Conservation (phyloP, 2,113 vertebrate genomes). For the Scytalopus superciliaris region DNA sequence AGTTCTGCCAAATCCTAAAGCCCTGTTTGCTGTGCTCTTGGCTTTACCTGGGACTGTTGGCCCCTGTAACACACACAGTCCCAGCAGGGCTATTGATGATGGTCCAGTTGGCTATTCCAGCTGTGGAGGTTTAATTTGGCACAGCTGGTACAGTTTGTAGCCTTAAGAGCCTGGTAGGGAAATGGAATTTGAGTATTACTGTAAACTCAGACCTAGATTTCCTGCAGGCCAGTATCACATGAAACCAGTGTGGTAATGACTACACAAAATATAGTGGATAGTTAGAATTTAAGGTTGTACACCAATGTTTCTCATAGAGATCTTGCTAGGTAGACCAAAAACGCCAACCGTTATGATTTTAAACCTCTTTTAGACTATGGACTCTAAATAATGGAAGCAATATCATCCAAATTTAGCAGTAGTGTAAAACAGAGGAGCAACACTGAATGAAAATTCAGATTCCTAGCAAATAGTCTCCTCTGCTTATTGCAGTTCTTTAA, state of each 20-base stretch:
- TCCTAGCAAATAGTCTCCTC: neutral
- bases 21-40: neutral
- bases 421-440: neutral
- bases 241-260: neutral
- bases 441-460: neutral
- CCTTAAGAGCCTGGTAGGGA: neutral
- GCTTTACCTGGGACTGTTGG: neutral
- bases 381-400: neutral
- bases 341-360: neutral
- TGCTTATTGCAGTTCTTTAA: neutral
- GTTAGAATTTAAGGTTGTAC: neutral
- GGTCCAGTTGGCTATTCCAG: neutral
- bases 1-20: neutral
- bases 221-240: neutral
- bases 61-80: neutral
- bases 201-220: conserved; percentile 13
- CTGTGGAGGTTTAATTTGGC: neutral
- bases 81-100: neutral
- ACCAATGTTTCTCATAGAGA: neutral
- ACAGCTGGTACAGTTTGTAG: neutral
- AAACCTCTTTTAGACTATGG: neutral
- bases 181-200: neutral
- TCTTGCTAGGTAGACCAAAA: neutral
- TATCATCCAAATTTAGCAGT: neutral
- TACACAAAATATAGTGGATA: neutral